Base-by-base conservation (phyloP, 2,797 vertebrate species). In the Linurgus olivaceus region DNA sequence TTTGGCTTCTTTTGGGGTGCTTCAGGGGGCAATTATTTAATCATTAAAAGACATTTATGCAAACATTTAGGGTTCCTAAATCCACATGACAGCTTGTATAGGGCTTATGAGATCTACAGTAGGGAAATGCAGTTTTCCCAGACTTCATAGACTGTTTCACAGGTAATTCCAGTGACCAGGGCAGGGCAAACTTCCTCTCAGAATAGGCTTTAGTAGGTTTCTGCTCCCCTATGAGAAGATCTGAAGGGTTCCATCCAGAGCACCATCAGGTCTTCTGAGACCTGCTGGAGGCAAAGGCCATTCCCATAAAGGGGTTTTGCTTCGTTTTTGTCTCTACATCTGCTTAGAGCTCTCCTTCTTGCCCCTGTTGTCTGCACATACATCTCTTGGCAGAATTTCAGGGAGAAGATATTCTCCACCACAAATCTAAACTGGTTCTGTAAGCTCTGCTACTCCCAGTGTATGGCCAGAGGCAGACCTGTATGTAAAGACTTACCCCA, bases 11-110 rank as follows among this genome's bases (percentile, higher is more conserved):
- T 79, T 87, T 61, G 91, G 74, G 68, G 42, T 83, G 58, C 81
- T 95, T 95, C 87, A 62, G 47, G 65, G 75, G 35, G 40, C 47
- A 91, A 85, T 95, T 93, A 97, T 88, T 92, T 93, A 84, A 84
- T 73, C 20, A 3, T 75, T 86, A 75, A 75, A 95, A 88, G 47
- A 78, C 35, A 1, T 76, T 92, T 74, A 61, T 86, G 45, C 79
- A 93, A 96, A 91, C 47, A 58, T 91, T 94, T 88, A 48, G 68
- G 48, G 68, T 72, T 94, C 73, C 68, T 87, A 90, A 91, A 88
- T 87, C 81, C 11, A 10, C 54, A 65, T 88, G 70, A 86, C 88
- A 72, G 48, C 79, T 94, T 87, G 68, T 72, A 77, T 14, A 44
- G 37, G 59, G 44, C 33, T 93, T 86, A 82, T 81, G 78, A 92